Evolutionary conservation across 1,140 invertebrate species (phyloP).

Genomic region (Drosophila bocki): DNA sequence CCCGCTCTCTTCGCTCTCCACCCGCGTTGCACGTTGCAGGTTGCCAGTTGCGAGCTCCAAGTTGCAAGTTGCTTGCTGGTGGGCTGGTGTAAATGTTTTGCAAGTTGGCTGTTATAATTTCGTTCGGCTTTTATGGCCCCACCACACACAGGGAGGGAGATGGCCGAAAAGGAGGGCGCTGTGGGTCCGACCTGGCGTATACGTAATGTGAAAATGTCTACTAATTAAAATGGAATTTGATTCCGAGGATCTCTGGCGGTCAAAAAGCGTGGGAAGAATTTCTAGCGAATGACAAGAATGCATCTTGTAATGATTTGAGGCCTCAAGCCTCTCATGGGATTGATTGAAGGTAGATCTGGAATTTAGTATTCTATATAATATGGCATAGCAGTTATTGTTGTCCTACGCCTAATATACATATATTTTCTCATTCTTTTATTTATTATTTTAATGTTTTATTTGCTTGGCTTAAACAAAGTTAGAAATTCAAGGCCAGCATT

Average conservation of each 20-base stretch:
- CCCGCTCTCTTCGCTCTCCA: conserved; percentile 13
- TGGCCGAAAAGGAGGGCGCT: conserved; percentile 31
- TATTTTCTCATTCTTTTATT: not conserved
- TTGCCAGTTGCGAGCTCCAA: conserved; percentile 1
- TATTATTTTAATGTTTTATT: not conserved
- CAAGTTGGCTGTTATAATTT: conserved; percentile 76
- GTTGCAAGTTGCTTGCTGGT: conserved; percentile 30
- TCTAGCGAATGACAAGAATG: conserved; percentile 1
- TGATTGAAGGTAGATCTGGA: not conserved
- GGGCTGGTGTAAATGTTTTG: conserved; percentile 75
- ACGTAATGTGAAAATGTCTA: conserved; percentile 72
- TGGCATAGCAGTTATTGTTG: not conserved
- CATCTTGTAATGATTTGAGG: not conserved
- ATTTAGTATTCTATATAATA: no score
- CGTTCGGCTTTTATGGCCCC: conserved; percentile 60
- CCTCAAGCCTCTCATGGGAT: conserved; percentile 6
- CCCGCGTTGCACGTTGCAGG: conserved; percentile 13
- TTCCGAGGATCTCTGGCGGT: conserved; percentile 27
- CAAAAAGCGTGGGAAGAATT: conserved; percentile 55
- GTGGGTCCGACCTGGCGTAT: conserved; percentile 54
- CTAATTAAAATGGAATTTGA: conserved; percentile 78
- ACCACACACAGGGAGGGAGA: conserved; percentile 36
- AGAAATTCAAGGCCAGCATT: conserved; percentile 26
- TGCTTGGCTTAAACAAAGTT: not conserved
- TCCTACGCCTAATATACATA: not conserved